A percentile compares a stretch with the other conserved stretches of the same genome.
These are phyloP conservation scores for Crossocerus cetratus DNA, from an alignment of 2,888 invertebrate genomes.

Conservation along the genomic window DNA sequence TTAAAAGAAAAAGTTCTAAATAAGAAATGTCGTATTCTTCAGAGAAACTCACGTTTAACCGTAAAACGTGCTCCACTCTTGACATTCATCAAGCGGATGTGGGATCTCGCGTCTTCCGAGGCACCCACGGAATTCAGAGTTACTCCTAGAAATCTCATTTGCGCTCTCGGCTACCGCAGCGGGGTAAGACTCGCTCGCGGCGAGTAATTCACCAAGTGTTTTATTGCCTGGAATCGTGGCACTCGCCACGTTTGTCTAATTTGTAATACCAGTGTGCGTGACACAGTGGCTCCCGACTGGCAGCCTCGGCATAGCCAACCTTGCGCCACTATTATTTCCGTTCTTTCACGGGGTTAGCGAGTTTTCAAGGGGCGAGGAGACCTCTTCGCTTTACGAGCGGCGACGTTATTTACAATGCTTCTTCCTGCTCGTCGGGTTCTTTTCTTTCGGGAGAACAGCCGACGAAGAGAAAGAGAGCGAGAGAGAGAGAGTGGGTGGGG, in stretches of 20 bases:
- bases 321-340: too few species aligned
- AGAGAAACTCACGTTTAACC: too few species aligned
- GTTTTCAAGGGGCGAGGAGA: constrained; percentile 9
- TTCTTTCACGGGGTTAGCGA: background rate
- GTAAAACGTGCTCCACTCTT: background rate
- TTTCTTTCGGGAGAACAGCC: constrained; percentile 7
- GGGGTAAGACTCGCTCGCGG: background rate
- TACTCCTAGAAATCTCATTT: constrained; percentile 4
- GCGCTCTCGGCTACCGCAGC: background rate
- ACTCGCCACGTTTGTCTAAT: background rate
- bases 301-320: too few species aligned
- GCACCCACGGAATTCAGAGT: background rate
- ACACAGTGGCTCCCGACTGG: too few species aligned
- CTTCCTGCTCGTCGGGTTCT: constrained; percentile 8
- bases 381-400: constrained; percentile 17
- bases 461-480: constrained; percentile 21
- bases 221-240: background rate
- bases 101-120: background rate
- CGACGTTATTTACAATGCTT: constrained; percentile 31
- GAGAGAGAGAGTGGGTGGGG: background rate
- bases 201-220: background rate
- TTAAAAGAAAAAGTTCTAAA: too few species aligned
- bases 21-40: too few species aligned
- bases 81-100: background rate
- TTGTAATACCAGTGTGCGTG: background rate